Evolutionary conservation across 2,888 invertebrate species (phyloP), one percentile per base, ranked within the genome.

Genomic region (Synanthedon andrenaeformis): DNA sequence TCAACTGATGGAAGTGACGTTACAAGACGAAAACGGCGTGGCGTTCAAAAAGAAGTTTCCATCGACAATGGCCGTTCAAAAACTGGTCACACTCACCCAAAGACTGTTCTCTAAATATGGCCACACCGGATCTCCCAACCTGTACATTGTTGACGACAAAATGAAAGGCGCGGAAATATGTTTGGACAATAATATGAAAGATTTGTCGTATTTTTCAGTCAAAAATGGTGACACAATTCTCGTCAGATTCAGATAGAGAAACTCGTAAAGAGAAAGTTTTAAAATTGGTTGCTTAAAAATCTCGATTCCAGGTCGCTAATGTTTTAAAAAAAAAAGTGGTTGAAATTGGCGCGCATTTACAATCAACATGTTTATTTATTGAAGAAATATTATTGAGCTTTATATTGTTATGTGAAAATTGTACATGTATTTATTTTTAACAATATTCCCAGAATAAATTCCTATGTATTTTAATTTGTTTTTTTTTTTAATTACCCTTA

Each of bases 141-240:
- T 91, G 14, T 79, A 80, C 56, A 85, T 91, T 57, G 65, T 90
- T 2, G 91, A 92, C 63, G 87, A 87, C 11, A 80, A 89, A 61
- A 85, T 89, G 76, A 75, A 90, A 4, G 90, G 91, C 14, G 90
- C 93, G 10, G 91, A 93, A 70, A 92, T 96, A 62, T 84, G 88
- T 55, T 77, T 97, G 61, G 94, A 96, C 60, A 96, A 96, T 72
- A 92, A 92, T 56, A 91, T 95, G 67, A 94, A 95, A 75, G 93
- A 94, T 67, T 82, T 97, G 49, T 91, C 92, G 52, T 95, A 92
- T 75, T 97, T 92, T 79, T 95, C 96, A 0, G 86, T 97, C 48
- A 93, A 94, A 81, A 92, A 93, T 66, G 94, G 94, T 56, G 96
- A 97, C 79, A 91, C 89, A 56, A 92, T 97, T 62, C 80, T 92